Conservation (phyloP, 2,113 vertebrate genomes). For the Neoarius graeffei region DNA sequence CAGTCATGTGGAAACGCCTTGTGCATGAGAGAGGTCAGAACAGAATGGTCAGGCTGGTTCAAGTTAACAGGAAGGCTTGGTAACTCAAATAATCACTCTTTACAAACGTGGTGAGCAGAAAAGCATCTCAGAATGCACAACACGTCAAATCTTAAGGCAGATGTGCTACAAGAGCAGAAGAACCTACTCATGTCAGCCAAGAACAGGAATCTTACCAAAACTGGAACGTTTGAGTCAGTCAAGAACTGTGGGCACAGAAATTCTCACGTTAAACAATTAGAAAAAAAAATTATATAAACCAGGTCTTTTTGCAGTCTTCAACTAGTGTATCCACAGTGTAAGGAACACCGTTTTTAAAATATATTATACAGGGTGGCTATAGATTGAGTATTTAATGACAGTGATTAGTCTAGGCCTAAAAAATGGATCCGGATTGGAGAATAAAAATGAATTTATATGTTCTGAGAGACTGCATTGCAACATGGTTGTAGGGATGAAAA, state of each 20-base stretch:
- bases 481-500: constrained; percentile 12
- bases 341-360: background rate
- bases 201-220: too few relatives aligned
- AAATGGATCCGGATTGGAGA: background rate
- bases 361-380: background rate
- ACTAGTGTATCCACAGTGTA: background rate
- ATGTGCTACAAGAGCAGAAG: background rate
- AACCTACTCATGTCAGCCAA: too few relatives aligned
- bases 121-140: background rate
- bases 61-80: background rate
- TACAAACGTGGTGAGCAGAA: background rate
- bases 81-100: background rate
- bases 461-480: background rate
- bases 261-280: background rate
- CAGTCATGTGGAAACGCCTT: background rate
- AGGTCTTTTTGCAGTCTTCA: background rate
- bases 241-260: background rate
- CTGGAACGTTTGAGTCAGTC: too few relatives aligned
- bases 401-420: background rate
- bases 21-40: background rate
- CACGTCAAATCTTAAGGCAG: background rate
- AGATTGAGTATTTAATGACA: background rate
- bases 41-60: background rate
- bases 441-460: background rate
- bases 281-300: too few relatives aligned